Evolutionary conservation across 2,797 vertebrate genomes (phyloP).

Genomic region (Octomys mimax): DNA sequence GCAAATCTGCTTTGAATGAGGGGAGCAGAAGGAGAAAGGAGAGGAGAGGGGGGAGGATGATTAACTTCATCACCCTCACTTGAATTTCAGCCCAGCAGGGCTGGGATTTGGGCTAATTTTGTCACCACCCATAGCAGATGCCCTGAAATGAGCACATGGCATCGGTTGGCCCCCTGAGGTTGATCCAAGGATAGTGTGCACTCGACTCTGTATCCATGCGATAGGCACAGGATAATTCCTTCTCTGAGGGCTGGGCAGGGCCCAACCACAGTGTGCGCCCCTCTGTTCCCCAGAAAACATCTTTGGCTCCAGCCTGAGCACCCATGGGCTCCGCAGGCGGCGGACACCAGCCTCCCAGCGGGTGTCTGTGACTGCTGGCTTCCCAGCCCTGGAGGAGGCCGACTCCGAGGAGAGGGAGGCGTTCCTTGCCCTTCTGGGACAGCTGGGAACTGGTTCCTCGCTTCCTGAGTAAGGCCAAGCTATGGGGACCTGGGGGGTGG

Average conservation of each 20-base stretch:
- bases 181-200: neutral
- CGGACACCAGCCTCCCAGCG: constrained; percentile 66
- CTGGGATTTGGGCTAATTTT: neutral
- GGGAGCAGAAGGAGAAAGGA: neutral
- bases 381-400: neutral
- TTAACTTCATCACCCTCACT: neutral
- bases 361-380: constrained; percentile 25
- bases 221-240: neutral
- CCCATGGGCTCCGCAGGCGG: constrained; percentile 69
- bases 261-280: neutral
- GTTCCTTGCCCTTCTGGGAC: constrained; percentile 86
- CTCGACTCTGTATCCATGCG: neutral
- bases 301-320: constrained; percentile 78
- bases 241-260: neutral
- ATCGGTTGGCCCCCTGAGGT: neutral
- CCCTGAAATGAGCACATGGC: neutral
- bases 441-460: constrained; percentile 80
- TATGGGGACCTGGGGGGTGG: neutral
- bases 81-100: neutral
- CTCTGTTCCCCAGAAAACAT: constrained; percentile 82
- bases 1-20: neutral
- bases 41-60: neutral
- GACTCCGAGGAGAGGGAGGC: constrained; percentile 83
- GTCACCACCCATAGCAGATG: neutral
- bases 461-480: constrained; percentile 86